These are phyloP conservation scores for Sebastiscus tertius DNA, from an alignment of 2,797 vertebrate species.

Conservation along the genomic window DNA sequence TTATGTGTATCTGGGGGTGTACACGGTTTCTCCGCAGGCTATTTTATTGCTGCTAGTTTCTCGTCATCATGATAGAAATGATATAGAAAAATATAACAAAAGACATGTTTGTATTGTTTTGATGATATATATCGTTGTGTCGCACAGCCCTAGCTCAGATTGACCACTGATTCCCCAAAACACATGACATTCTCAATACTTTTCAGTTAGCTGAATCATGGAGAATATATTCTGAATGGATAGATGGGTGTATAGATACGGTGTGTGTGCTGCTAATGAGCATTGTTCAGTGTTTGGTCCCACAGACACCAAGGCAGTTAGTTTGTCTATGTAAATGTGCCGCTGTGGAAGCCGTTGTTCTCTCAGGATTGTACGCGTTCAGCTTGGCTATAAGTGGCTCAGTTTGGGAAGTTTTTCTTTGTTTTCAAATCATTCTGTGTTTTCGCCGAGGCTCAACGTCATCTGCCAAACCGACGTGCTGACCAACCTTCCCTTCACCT, in stretches of 20 bases:
- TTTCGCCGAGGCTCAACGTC: not conserved
- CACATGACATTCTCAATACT: not conserved
- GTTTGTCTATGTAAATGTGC: not conserved
- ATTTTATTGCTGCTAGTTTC: too few relatives aligned
- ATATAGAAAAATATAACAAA: too few relatives aligned
- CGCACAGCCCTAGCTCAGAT: not conserved
- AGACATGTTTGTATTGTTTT: too few relatives aligned
- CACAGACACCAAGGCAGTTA: not conserved
- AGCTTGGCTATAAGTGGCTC: not conserved
- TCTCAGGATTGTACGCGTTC: not conserved
- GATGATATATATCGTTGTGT: too few relatives aligned
- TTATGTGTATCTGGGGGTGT: too few relatives aligned
- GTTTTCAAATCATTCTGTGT: not conserved
- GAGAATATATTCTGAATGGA: constrained; percentile 21
- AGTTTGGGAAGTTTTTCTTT: not conserved
- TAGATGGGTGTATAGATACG: not conserved
- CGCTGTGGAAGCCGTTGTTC: not conserved
- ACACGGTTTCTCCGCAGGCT: too few relatives aligned
- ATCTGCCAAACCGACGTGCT: not conserved
- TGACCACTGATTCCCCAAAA: constrained; percentile 2
- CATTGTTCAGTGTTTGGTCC: not conserved
- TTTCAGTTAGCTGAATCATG: not conserved
- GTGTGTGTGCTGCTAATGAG: constrained; percentile 20
- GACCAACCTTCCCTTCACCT: constrained; percentile 9
- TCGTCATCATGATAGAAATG: too few relatives aligned